A percentile compares a stretch with the other conserved stretches of the same genome.
phyloP scores from a whole-genome alignment of 2,113 vertebrate genomes.

The Tonatia bakeri region DNA sequence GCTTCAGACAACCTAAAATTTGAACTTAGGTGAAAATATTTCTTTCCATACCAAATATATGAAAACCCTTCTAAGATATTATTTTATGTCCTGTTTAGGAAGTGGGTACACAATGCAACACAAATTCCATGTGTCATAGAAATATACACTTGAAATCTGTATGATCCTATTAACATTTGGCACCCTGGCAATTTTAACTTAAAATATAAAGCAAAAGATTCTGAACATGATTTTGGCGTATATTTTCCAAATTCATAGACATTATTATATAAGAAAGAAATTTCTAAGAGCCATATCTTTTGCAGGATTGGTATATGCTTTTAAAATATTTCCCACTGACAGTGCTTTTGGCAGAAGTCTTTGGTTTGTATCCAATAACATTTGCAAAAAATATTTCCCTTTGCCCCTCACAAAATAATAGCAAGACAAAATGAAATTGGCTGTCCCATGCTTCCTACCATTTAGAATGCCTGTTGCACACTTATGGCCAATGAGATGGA shows the following conservation, averaged over 20 bases:
- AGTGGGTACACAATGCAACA: neutral
- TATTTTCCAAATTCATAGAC: neutral
- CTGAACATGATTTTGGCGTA: neutral
- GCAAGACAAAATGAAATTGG: neutral
- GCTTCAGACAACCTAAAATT: neutral
- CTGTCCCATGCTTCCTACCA: neutral
- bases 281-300: neutral
- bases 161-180: neutral
- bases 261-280: neutral
- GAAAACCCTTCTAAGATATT: neutral
- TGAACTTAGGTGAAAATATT: neutral
- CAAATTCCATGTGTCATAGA: neutral
- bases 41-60: neutral
- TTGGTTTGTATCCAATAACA: neutral
- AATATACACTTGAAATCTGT: neutral
- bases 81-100: neutral
- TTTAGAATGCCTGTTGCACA: neutral
- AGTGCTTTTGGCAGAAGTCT: neutral
- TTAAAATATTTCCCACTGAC: neutral
- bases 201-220: neutral
- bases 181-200: neutral
- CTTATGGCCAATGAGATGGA: neutral
- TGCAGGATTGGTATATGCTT: neutral
- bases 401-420: neutral
- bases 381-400: neutral